A percentile compares a stretch with the other conserved stretches of the same genome.
Conservation (phyloP, 2,888 invertebrate genomes). For the Conistra vaccinii region DNA sequence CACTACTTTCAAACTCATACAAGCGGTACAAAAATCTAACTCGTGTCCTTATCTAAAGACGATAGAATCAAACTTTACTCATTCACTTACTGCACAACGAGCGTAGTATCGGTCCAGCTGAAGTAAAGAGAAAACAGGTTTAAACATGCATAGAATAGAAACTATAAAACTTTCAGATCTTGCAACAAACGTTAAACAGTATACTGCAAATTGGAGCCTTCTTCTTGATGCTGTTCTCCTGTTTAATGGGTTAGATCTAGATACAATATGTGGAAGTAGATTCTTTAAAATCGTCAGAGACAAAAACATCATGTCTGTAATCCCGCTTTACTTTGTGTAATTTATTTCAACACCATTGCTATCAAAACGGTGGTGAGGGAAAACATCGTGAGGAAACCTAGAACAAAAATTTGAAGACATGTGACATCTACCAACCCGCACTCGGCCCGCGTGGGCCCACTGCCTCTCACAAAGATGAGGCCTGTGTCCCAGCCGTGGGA, state of each 20-base stretch:
- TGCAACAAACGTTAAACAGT: slow-evolving; percentile 6
- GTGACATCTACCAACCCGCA: too few relatives aligned
- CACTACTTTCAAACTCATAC: slow-evolving; percentile 3
- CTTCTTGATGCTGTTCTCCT: neutral
- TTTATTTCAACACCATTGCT: too few relatives aligned
- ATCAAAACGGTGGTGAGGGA: too few relatives aligned
- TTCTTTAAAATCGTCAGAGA: too few relatives aligned
- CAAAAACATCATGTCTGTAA: too few relatives aligned
- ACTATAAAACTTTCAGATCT: slow-evolving; percentile 25
- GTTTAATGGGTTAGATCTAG: neutral
- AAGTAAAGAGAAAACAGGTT: slow-evolving; percentile 29
- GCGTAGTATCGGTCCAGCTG: neutral
- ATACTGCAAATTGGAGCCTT: slow-evolving; percentile 42
- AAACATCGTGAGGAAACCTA: too few relatives aligned
- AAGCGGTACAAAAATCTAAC: slow-evolving; percentile 33
- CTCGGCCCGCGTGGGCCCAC: too few relatives aligned
- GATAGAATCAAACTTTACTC: slow-evolving; percentile 44
- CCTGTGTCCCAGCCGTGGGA: too few relatives aligned
- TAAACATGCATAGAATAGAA: slow-evolving; percentile 10
- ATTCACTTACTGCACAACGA: slow-evolving; percentile 38
- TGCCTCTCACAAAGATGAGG: too few relatives aligned
- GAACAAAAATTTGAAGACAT: too few relatives aligned
- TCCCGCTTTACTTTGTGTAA: too few relatives aligned
- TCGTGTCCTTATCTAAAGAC: slow-evolving; percentile 10
- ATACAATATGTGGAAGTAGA: too few relatives aligned